Evolutionary conservation across 2,888 invertebrate genomes (phyloP), one percentile per base, ranked within the genome.

Genomic region (Drosophila quinaria): DNA sequence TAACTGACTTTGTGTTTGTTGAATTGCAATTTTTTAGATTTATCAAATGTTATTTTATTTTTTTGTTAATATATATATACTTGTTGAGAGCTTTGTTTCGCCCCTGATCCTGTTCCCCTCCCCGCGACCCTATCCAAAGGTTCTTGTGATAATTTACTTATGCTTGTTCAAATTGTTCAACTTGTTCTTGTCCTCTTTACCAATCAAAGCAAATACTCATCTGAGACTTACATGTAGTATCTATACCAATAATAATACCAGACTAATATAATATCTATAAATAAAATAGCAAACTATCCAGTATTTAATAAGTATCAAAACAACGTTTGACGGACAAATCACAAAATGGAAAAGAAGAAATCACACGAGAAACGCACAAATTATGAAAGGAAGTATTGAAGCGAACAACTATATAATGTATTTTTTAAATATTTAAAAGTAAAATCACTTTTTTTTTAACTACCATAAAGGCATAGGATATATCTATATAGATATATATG

Each of bases 381-480:
- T 5, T 44, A 54, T 52, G 17, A 46, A 65, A 65, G n/a, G 19
- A 19, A 65, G n/a, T 19, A 19, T 33, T n/a, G n/a, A 37, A 22
- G 56, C 44, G 4, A 42, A 44, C 35, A 79, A 80, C 71, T 80
- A 76, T 76, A 13, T 56, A 68, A 63, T 58, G 70, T 74, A 88
- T 58, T 78, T 77, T 73, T 59, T 44, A 52, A 60, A 76, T 55
- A 76, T 42, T 55, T 73, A 54, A 73, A 56, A 44, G 44, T 42
- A 56, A 64, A 42, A 61, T 37, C 3, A 50, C 15, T 60, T 70
- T 76, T 81, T 83, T 81, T 71, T 46, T 60, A 65, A 82, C 74
- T 70, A 81, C 74, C 85, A 70, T 81, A 83, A 81, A 46, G 63
- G 64, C 73, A 62, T 86, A 86, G 80, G 59, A 47, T 76, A 62